Evolutionary conservation across 2,888 invertebrate species (phyloP).

Genomic region (Coenonympha glycerion): DNA sequence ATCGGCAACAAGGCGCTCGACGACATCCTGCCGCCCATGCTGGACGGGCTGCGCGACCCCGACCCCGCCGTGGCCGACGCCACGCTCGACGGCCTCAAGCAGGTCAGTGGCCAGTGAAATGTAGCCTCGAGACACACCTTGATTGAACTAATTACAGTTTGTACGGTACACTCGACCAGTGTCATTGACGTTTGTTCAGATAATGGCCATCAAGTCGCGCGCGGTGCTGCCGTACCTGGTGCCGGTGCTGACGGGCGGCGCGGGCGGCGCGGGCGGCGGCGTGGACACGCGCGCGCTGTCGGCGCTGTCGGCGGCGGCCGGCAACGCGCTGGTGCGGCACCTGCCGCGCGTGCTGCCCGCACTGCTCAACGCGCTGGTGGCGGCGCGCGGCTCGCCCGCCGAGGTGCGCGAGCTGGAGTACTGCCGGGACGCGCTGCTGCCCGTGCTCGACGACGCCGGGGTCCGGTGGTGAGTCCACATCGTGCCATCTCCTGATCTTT

Average conservation of each 20-base stretch:
- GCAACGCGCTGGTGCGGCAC: conserved; percentile 92
- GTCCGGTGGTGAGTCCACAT: conserved; percentile 84
- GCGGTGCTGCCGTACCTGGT: conserved; percentile 97
- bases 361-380: conserved; percentile 83
- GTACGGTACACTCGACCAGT: neutral
- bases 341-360: conserved; percentile 95
- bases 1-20: conserved; percentile 96
- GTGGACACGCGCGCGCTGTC: conserved; percentile 94
- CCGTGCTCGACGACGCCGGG: conserved; percentile 91
- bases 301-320: conserved; percentile 95
- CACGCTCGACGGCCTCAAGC: conserved; percentile 95
- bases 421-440: conserved; percentile 93
- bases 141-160: too few relatives aligned
- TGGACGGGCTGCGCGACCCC: conserved; percentile 83
- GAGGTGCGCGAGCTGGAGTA: conserved; percentile 89
- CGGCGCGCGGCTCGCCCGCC: conserved; percentile 79
- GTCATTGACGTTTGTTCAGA: conserved; percentile 44
- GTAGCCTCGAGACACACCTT: too few relatives aligned
- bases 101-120: too few relatives aligned
- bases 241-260: conserved; percentile 86
- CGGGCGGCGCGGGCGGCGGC: conserved; percentile 51
- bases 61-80: conserved; percentile 89
- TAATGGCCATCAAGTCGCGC: conserved; percentile 97
- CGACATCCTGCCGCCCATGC: conserved; percentile 95
- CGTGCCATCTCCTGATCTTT: neutral